Evolutionary conservation across 2,888 invertebrate genomes (phyloP).

Genomic region (Xestia c-nigrum): DNA sequence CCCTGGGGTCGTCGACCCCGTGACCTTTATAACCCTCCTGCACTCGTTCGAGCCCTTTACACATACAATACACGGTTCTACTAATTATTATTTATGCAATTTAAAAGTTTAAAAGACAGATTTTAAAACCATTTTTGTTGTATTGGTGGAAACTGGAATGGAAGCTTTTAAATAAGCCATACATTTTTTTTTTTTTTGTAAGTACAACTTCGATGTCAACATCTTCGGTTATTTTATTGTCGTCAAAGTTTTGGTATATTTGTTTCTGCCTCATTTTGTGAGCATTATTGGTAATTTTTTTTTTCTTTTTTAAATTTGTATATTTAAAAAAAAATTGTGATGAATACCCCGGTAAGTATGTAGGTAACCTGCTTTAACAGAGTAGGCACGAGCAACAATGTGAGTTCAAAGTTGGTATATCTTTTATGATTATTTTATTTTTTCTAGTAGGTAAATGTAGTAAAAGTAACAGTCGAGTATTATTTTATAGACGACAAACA

Average conservation of each 20-base stretch:
- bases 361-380: background rate
- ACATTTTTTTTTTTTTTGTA: background rate
- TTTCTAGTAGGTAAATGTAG: background rate
- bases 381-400: conserved; percentile 16
- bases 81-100: conserved; percentile 55
- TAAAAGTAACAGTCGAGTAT: background rate
- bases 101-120: conserved; percentile 1
- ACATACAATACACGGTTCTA: conserved; percentile 27
- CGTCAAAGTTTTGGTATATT: background rate
- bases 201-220: background rate
- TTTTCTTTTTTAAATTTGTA: too few relatives aligned
- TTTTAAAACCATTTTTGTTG: conserved; percentile 3
- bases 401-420: background rate
- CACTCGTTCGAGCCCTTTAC: conserved; percentile 59
- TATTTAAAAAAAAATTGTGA: background rate
- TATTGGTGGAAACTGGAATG: background rate
- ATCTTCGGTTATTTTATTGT: background rate
- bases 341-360: background rate
- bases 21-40: conserved; percentile 71
- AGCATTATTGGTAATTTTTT: too few relatives aligned
- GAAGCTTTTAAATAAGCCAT: background rate
- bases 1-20: conserved; percentile 65
- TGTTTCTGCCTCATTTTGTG: background rate
- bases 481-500: background rate
- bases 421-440: conserved; percentile 10